Evolutionary conservation across 2,888 invertebrate species (phyloP).

Genomic region (Epistrophe grossulariae): DNA sequence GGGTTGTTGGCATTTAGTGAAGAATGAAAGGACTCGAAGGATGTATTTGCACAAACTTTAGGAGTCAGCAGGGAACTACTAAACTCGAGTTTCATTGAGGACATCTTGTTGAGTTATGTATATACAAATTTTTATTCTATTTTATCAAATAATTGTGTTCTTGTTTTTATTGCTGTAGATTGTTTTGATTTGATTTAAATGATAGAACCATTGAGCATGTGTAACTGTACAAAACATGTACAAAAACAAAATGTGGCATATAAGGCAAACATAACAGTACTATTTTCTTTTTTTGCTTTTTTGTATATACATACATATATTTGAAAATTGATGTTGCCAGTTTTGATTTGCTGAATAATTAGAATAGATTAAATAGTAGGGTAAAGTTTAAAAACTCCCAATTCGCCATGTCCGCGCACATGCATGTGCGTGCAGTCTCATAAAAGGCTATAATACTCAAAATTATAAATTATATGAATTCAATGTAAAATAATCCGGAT

Average conservation of each 20-base stretch:
- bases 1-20: not conserved
- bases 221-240: not conserved
- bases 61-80: constrained; percentile 13
- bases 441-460: too few species aligned
- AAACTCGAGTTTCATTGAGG: not conserved
- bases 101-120: constrained; percentile 13
- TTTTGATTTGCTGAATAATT: not conserved
- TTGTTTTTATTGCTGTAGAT: not conserved
- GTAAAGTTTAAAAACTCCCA: too few species aligned
- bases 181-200: not conserved
- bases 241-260: constrained; percentile 40
- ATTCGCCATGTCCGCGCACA: too few species aligned
- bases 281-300: not conserved
- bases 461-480: too few species aligned
- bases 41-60: constrained; percentile 20
- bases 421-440: too few species aligned
- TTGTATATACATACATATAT: not conserved
- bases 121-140: not conserved
- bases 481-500: too few species aligned
- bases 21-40: constrained; percentile 37
- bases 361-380: not conserved
- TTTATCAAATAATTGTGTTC: not conserved
- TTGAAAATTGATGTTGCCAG: not conserved
- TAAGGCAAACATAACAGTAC: constrained; percentile 54
- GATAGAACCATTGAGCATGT: too few species aligned